Evolutionary conservation across 2,113 vertebrate species (phyloP), one percentile per base, ranked within the genome.

Genomic region (Chiloscyllium plagiosum): DNA sequence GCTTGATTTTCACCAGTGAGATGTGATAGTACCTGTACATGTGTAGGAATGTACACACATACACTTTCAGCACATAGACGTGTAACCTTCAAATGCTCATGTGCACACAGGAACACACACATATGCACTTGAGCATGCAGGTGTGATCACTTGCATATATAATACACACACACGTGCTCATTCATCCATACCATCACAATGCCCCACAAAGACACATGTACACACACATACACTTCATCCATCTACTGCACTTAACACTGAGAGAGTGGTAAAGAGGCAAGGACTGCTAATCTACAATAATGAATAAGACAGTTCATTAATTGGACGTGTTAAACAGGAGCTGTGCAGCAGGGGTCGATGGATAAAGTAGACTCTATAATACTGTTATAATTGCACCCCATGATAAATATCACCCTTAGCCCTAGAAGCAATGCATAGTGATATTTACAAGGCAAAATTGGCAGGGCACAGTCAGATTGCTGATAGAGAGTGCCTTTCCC

Each of bases 401-500:
- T 94, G 90, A 94, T 68, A n/a, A 68, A 94, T 94, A 66, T 94
- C 90, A 94, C 65, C 90, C n/a, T 94, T 94, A 66, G 19, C 61
- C 90, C 61, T 20, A 13, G 7, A 94, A 94, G 65, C 90, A 94
- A 13, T 6, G 90, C 19, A 65, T 19, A 33, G 65, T 65, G 90
- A 50, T 68, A 94, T 94, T 90, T 94, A 94, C 90, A 94, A 94
- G 90, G 65, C 33, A 10, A 65, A 68, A 94, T 94, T 94, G 65
- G 90, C 90, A 94, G 42, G 65, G 7, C 90, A 8, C 61, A 94
- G 33, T 66, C 65, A 94, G 90, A 8, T 24, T 50, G 61, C 65
- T 94, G 90, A 68, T 94, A 8, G 20, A 68, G 90, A n/a, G 90
- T n/a, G 61, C 65, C 61, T 68, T 20, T 94, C 61, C 90, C 90